Evolutionary conservation across 2,113 vertebrate species (phyloP), one percentile per base, ranked within the genome.

Genomic region (Colistium nudipinnis): DNA sequence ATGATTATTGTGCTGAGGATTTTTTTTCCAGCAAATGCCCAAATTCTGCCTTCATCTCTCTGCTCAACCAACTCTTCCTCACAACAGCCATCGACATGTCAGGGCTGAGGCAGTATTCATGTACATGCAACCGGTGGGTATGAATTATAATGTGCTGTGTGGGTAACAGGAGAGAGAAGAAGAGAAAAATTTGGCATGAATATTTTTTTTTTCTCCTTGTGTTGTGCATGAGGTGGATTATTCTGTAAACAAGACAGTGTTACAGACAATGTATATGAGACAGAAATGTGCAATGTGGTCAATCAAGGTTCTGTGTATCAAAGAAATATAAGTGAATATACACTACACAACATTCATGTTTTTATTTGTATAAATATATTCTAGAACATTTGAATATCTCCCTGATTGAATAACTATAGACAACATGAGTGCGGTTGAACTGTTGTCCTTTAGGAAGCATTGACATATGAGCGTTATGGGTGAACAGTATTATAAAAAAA

Each of bases 111-210:
- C 38, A 0, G 19, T n/a, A 12, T 51, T 38, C 65, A 66, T 70
- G 44, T 56, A 57, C 61, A 70, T 60, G 78, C 72, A 62, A 66
- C 55, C 22, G 61, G 2, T 47, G 19, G 62, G 39, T 8, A 2
- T 62, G 62, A 76, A 72, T 62, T 59, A 28, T 59, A 63, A 63
- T 63, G 55, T 7, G 33, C 1, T 4, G 0, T 31, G 35, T 60
- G 10, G 10, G 55, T 14, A 24, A 38, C 3, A 33, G 57, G 44
- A 62, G n/a, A 0, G 36, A 66, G 67, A 25, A 7, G 2, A 47
- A 27, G 25, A 62, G 54, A 20, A 13, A 3, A 1, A 28, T 30
- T 41, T 70, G 59, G 39, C 39, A 65, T 48, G 11, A 20, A 14
- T 4, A 6, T 1, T 24, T 13, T 33, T 33, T 31, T 45, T 45